Conservation (phyloP, 2,888 invertebrate species). For the Apodemia mormo region DNA sequence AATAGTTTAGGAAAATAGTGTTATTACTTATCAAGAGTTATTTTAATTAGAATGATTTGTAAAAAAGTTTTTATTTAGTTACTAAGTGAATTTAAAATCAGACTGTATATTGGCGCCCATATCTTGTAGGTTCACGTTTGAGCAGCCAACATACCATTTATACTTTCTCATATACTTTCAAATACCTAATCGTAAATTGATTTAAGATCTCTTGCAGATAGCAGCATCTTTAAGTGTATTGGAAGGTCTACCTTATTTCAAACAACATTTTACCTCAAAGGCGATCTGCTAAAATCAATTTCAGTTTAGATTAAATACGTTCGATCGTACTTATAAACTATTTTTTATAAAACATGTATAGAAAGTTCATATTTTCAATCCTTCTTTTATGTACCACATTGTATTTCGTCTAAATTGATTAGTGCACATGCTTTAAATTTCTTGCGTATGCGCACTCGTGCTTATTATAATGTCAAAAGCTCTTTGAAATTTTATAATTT, state of each 20-base stretch:
- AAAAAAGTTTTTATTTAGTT: neutral
- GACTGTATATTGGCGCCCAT: slow-evolving; percentile 12
- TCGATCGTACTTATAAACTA: neutral
- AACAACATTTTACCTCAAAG: neutral
- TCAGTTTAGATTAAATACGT: neutral
- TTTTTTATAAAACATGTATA: too few species aligned
- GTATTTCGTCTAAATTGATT: too few species aligned
- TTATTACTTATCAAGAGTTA: too few species aligned
- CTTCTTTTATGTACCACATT: too few species aligned
- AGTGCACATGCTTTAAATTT: too few species aligned
- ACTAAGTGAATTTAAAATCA: slow-evolving; percentile 1
- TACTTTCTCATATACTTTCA: slow-evolving; percentile 29
- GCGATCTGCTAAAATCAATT: neutral
- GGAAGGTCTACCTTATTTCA: neutral
- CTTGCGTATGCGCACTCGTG: too few species aligned
- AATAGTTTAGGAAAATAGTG: too few species aligned
- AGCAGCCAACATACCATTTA: slow-evolving; percentile 26
- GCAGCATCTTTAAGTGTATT: neutral
- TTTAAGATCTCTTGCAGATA: slow-evolving; percentile 7
- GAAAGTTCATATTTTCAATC: too few species aligned
- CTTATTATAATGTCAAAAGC: too few species aligned
- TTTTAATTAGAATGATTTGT: too few species aligned
- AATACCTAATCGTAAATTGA: slow-evolving; percentile 27
- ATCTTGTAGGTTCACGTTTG: slow-evolving; percentile 13
- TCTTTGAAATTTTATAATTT: too few species aligned